phyloP scores from a whole-genome alignment of 2,888 invertebrate species.

The Hydrotaea cyrtoneurina region DNA sequence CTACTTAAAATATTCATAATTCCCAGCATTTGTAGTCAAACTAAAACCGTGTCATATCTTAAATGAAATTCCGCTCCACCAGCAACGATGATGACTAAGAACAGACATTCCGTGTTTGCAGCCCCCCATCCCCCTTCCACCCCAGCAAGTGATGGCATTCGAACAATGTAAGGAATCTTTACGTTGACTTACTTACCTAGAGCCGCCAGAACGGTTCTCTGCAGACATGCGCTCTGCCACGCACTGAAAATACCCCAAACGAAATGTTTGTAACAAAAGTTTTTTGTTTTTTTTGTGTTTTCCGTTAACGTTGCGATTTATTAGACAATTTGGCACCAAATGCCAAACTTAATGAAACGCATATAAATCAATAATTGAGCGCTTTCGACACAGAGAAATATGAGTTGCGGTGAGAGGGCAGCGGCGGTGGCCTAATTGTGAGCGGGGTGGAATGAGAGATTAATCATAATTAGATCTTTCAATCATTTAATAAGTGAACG shows the following conservation, averaged over 20 bases:
- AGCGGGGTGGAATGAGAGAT: not conserved
- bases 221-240: not conserved
- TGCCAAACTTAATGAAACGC: constrained; percentile 9
- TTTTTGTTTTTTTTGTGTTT: not conserved
- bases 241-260: constrained; percentile 10
- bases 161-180: no score
- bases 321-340: constrained; percentile 34
- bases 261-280: not conserved
- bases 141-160: not conserved
- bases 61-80: not conserved
- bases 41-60: constrained; percentile 4
- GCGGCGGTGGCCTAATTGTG: not conserved
- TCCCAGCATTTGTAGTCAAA: not conserved
- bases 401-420: not conserved
- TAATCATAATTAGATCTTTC: constrained; percentile 21
- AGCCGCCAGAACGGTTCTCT: no score
- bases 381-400: not conserved
- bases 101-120: not conserved
- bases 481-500: not conserved
- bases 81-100: not conserved
- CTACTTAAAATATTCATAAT: constrained; percentile 11
- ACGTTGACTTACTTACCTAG: no score
- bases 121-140: not conserved
- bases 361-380: constrained; percentile 24
- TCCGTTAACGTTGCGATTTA: not conserved